These are phyloP conservation scores for Drosophila pullipes DNA, from an alignment of 2,888 invertebrate species.

Conservation along the genomic window DNA sequence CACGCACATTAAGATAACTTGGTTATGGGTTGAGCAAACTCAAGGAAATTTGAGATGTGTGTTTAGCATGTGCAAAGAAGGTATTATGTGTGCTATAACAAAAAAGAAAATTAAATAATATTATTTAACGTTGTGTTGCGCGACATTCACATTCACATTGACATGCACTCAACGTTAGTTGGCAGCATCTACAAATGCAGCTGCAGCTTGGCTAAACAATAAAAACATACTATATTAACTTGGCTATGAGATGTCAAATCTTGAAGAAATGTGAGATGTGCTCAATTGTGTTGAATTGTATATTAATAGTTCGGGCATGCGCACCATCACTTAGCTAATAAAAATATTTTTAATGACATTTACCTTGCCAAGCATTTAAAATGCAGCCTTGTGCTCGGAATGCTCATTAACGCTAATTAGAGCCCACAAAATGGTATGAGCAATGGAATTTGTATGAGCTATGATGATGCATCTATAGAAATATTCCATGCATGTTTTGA, in stretches of 20 bases:
- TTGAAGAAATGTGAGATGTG: neutral
- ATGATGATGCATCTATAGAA: constrained; percentile 17
- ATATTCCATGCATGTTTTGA: constrained; percentile 57
- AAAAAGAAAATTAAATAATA: neutral
- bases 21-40: constrained; percentile 5
- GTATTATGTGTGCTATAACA: neutral
- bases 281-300: neutral
- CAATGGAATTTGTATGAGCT: constrained; percentile 20
- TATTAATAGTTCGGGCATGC: neutral
- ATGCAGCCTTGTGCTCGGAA: constrained; percentile 23
- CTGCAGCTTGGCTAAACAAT: constrained; percentile 13
- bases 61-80: constrained; percentile 1
- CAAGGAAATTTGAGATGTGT: constrained; percentile 18
- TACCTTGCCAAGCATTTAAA: constrained; percentile 32
- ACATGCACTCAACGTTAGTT: neutral
- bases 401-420: constrained; percentile 43
- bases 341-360: constrained; percentile 15
- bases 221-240: neutral
- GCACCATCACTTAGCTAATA: neutral
- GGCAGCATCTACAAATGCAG: constrained; percentile 18
- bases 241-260: neutral
- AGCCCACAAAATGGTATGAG: constrained; percentile 34
- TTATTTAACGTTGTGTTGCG: constrained; percentile 2
- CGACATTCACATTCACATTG: constrained; percentile 10
- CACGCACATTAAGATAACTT: constrained; percentile 10